Percentiles rank a stretch among this genome's conserved stretches.
These are phyloP conservation scores for Anthopleura xanthogrammica DNA, from an alignment of 92 coral and sea anemone species.

Conservation along the genomic window DNA sequence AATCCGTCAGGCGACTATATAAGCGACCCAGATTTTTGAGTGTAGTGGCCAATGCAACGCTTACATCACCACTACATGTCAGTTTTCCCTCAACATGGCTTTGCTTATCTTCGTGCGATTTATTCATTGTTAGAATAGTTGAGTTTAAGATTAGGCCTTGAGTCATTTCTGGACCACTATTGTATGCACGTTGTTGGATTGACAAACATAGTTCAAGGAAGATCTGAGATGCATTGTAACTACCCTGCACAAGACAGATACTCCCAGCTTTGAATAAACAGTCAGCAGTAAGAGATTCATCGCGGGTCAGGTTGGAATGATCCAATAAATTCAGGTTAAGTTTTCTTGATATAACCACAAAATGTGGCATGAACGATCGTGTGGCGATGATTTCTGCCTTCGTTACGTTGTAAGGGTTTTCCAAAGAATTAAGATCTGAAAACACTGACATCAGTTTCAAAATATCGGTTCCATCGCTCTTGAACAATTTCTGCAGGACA, in stretches of 20 bases:
- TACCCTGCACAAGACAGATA: neutral
- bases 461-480: too few species aligned
- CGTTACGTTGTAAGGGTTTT: too few species aligned
- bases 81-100: neutral
- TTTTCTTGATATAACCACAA: too few species aligned
- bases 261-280: neutral
- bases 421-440: too few species aligned
- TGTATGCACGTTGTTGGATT: neutral
- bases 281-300: neutral
- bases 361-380: too few species aligned
- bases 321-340: neutral
- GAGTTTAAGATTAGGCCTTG: too few species aligned
- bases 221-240: neutral
- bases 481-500: too few species aligned
- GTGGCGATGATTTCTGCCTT: too few species aligned
- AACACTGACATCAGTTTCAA: too few species aligned
- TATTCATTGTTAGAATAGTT: too few species aligned
- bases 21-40: neutral
- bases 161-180: too few species aligned
- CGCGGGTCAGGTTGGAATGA: neutral
- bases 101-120: too few species aligned
- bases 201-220: neutral
- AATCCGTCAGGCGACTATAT: neutral
- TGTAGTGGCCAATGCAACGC: neutral
- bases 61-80: neutral